These are phyloP conservation scores for Periophthalmodon schlosseri DNA, from an alignment of 2,113 vertebrate species.

Conservation along the genomic window DNA sequence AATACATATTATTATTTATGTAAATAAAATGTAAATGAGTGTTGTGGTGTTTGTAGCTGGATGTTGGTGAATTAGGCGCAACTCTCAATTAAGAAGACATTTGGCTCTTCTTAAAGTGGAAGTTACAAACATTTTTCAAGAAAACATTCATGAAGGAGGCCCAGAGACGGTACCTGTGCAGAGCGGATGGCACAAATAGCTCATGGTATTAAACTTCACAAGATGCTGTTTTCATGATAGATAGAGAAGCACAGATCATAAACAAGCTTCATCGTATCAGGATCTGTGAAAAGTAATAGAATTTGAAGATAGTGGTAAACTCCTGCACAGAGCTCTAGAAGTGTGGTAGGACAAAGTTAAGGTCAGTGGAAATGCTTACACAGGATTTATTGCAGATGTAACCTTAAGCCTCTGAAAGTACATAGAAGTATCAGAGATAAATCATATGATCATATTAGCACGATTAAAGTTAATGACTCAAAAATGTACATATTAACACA, in stretches of 20 bases:
- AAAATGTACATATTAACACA: too few species aligned
- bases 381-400: neutral
- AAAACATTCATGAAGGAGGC: too few species aligned
- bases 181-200: neutral
- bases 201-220: neutral
- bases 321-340: neutral
- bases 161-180: slow-evolving; percentile 5
- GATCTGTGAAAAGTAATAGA: neutral
- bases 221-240: neutral
- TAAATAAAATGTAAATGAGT: too few species aligned
- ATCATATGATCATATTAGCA: too few species aligned
- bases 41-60: too few species aligned
- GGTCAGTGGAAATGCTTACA: neutral
- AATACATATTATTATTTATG: too few species aligned
- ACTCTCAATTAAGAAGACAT: too few species aligned
- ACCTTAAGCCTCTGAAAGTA: neutral
- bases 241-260: neutral
- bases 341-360: neutral
- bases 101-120: too few species aligned
- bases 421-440: neutral
- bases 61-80: too few species aligned
- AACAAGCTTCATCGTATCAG: neutral
- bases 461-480: too few species aligned
- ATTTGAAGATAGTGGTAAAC: neutral
- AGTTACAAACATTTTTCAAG: too few species aligned